Base-by-base conservation (phyloP, 2,888 invertebrate species). In the Ametastegia equiseti region DNA sequence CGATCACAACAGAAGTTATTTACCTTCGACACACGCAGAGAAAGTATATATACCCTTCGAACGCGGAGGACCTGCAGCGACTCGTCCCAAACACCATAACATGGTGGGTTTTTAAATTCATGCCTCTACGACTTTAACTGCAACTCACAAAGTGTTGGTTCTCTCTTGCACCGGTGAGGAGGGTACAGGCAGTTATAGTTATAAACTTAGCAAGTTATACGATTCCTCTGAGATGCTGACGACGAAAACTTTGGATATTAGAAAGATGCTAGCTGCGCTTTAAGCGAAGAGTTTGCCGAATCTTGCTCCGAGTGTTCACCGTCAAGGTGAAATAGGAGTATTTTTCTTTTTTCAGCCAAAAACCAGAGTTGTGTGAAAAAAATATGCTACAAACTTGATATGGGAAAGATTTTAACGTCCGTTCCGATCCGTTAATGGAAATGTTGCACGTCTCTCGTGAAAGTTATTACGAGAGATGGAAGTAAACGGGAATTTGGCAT, bases 191-290 rank as follows among this genome's bases (percentile, higher is more conserved):
- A 39, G 67, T 67, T 67, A 67, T 67, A 88, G 90, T 87, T 90
- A 91, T 91, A 91, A 91, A 91, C 90, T 90, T 90, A 90, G 87
- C 87, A 91, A 90, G 91, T 91, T 91, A n/a, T n/a, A 91, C 91
- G 91, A 91, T 91, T 91, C 91, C 91, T 91, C 85, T 88, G 90
- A 91, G 89, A 88, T 19, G 19, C 9, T 23, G 67, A 39, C 1
- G 23, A 67, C n/a, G 11, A 39, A 67, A 67, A 67, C 67, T 67
- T 15, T 1, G 23, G 67, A 39, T 67, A 7, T 23, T 15, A 5
- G 15, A 27, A 30, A 5, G 30, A 60, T 30, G 60, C 3, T 30
- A 47, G 11, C 4, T n/a, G n/a, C n/a, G n/a, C n/a, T 47, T 47
- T 4, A n/a, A 47, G 1, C 11, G 15, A n/a, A 30, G 30, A 60